Base-by-base conservation (phyloP, 64 coral and sea anemone species). In the Montipora cactus region DNA sequence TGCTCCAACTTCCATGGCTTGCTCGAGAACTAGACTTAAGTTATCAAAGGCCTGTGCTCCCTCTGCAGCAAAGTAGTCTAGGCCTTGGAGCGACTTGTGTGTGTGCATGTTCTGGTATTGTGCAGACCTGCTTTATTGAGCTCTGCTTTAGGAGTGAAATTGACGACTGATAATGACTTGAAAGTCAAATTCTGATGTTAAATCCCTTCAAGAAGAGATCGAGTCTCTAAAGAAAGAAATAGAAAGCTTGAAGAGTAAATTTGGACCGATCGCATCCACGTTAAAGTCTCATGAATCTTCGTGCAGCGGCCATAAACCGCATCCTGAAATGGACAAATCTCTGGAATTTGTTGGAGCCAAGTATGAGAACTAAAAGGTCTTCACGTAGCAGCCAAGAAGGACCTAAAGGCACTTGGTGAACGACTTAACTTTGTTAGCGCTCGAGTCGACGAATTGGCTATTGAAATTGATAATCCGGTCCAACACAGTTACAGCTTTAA, bases 361-460 rank as follows among this genome's bases (percentile, higher is more conserved):
- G 18, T 66, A 66, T 66, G 61, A 37, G 37, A 37, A 37, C 37
- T 37, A 37, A 37, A 37, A 37, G 37, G 1, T 37, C 37, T 37
- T 37, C 37, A 37, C 37, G 37, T 37, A 69, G 67, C 67, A 69
- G 67, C 67, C 67, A 69, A 69, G 67, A 69, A 69, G 67, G 67
- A 70, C 18, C 18, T 70, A 70, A 70, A 70, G 67, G 67, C 67
- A 19, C n/a, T 70, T 70, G 67, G 67, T 70, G n/a, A 88, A 6
- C 48, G 67, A 20, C 51, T 88, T 74, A 74, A 88, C 14, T 37
- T 12, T 15, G 0, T 88, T 45, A 47, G 71, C 44, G 85, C 85
- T 4, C 2, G 49, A 88, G 85, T 88, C 2, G 85, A 88, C 47
- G 28, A 88, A 22, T 57, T 18, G 48, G 67, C 67, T 70, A 70